A percentile compares a stretch with the other conserved stretches of the same genome.
phyloP scores from a whole-genome alignment of 2,113 vertebrate species.

The Myiozetetes cayanensis region DNA sequence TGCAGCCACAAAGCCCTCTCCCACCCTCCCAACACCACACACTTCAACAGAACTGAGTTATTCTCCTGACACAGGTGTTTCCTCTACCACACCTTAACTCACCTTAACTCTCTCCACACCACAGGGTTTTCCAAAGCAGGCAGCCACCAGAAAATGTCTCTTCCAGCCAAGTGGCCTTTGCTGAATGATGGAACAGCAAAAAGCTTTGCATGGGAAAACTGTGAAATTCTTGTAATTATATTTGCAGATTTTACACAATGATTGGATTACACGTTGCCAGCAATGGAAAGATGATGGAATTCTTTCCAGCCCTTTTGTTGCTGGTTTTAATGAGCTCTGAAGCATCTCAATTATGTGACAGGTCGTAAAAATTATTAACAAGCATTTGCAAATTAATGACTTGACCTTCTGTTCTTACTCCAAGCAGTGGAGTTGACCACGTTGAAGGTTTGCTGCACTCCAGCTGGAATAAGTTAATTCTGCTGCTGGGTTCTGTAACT shows the following conservation, averaged over 20 bases:
- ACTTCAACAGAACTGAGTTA: not conserved
- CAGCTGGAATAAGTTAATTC: not conserved
- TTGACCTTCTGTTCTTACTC: not conserved
- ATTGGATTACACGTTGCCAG: rapidly evolving
- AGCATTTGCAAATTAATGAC: not conserved
- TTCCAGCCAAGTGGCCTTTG: not conserved
- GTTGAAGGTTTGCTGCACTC: not conserved
- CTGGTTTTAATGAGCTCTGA: not conserved
- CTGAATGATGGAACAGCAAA: not conserved
- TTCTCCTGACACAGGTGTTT: not conserved
- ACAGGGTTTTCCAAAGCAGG: not conserved
- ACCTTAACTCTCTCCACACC: not conserved
- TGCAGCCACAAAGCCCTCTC: not conserved
- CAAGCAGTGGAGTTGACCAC: not conserved
- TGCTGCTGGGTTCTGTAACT: not conserved
- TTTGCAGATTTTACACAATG: not conserved
- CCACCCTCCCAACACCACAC: not conserved
- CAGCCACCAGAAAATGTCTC: rapidly evolving
- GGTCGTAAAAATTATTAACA: not conserved
- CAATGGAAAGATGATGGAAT: not conserved
- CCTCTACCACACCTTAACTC: constrained; percentile 9
- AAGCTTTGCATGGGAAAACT: not conserved
- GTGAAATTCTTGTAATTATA: not conserved
- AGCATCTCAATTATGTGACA: not conserved
- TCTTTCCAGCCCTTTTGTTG: not conserved